These are phyloP conservation scores for Ageneiosus marmoratus DNA, from an alignment of 2,113 vertebrate genomes.

Conservation along the genomic window DNA sequence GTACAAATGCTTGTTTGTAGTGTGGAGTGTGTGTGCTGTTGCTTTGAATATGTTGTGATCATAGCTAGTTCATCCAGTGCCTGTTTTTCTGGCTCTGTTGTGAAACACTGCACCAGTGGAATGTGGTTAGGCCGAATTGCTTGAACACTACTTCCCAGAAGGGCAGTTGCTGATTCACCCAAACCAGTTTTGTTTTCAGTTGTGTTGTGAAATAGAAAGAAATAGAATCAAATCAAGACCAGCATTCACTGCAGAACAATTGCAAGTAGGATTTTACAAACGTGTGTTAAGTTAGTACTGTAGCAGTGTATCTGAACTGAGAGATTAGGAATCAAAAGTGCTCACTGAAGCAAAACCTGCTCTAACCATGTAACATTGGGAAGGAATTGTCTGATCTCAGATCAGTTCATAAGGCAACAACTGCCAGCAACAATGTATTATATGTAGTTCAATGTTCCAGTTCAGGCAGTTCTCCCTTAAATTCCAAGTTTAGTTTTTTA, in stretches of 20 bases:
- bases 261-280: background rate
- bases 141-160: conserved; percentile 26
- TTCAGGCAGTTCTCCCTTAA: background rate
- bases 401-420: background rate
- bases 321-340: conserved; percentile 4
- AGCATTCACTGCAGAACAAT: background rate
- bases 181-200: conserved; percentile 9
- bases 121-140: conserved; percentile 22
- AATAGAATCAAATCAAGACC: background rate
- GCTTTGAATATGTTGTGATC: background rate
- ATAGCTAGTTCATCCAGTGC: conserved; percentile 16
- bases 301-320: background rate
- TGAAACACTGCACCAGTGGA: conserved; percentile 40
- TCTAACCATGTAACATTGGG: background rate
- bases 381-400: background rate
- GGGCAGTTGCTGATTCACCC: conserved; percentile 22
- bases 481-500: background rate
- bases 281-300: background rate
- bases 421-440: background rate
- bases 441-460: background rate
- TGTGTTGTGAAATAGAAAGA: conserved; percentile 17
- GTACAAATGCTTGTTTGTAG: background rate
- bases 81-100: conserved; percentile 38
- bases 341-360: conserved; percentile 2
- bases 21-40: background rate